Evolutionary conservation across 2,797 vertebrate genomes (phyloP), one percentile per base, ranked within the genome.

Genomic region (Galagoides demidoff): DNA sequence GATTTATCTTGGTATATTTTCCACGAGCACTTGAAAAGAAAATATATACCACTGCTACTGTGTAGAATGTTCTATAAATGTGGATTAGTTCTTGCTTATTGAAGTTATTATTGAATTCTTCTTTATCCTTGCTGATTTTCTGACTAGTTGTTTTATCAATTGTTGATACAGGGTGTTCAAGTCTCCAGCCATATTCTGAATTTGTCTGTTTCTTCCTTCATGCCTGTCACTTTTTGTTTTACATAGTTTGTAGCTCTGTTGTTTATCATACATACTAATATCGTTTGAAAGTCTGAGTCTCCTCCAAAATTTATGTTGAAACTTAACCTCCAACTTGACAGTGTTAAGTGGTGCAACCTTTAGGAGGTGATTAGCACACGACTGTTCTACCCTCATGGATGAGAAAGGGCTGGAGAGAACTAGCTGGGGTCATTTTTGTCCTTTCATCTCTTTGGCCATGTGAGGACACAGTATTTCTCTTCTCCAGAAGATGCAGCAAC

Each of bases 141-240:
- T 39, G 17, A 39, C 82, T 52, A 22, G 11, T 43, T 10, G 49
- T 31, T 16, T 16, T 59, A 2, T 52, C n/a, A 19, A 7, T 23
- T 55, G 25, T 49, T 37, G 7, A 10, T 27, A 73, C n/a, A 85
- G 55, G 29, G 12, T 0, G 11, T 22, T 22, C 27, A 39, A 79
- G 4, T 3, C 29, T 27, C 71, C 14, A 22, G 1, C n/a, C 31
- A 0, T n/a, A n/a, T 5, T 29, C 31, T 17, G 25, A 13, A 0
- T 34, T 5, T 52, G 73, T 34, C 8, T 76, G 0, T 29, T 29
- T 87, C 4, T 49, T n/a, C 31, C 45, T 68, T 37, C 39, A 3
- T 22, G 66, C 49, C 61, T 37, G 0, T 5, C 14, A 5, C 6
- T 23, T 37, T 37, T 37, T 11, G 23, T n/a, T 52, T 74, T 13